Percentiles rank a stretch among this genome's conserved stretches.
phyloP scores from a whole-genome alignment of 1,140 invertebrate genomes.

The Limonius californicus region DNA sequence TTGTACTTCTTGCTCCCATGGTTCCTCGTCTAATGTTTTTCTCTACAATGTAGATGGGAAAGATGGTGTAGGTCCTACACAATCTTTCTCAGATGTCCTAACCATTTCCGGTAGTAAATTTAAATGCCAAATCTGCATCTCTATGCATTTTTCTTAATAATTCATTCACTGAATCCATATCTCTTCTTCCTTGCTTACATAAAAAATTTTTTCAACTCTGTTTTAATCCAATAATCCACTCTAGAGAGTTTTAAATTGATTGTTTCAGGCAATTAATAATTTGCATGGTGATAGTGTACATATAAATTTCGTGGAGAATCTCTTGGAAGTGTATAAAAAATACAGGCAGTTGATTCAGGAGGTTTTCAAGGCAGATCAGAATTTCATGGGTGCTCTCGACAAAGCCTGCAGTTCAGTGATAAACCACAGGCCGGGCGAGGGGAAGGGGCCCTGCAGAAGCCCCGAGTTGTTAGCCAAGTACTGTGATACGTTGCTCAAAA shows the following conservation, averaged over 20 bases:
- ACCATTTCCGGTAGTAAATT: no score
- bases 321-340: slow-evolving; percentile 87
- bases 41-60: no score
- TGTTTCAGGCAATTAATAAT: slow-evolving; percentile 56
- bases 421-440: slow-evolving; percentile 69
- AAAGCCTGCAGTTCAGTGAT: slow-evolving; percentile 89
- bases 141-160: no score
- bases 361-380: slow-evolving; percentile 88
- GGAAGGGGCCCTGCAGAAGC: slow-evolving; percentile 69
- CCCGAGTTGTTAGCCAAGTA: slow-evolving; percentile 89
- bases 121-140: no score
- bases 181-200: no score
- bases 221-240: background rate
- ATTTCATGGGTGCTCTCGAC: slow-evolving; percentile 91
- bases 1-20: no score
- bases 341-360: slow-evolving; percentile 79
- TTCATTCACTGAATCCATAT: no score
- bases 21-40: no score
- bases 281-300: slow-evolving; percentile 80
- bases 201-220: no score
- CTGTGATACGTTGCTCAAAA: slow-evolving; percentile 93
- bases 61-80: no score
- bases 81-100: no score
- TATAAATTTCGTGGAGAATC: slow-evolving; percentile 88
- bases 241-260: background rate